A percentile compares a stretch with the other conserved stretches of the same genome.
Evolutionary conservation across 2,888 invertebrate genomes (phyloP).

Genomic region (Beris chalybata): DNA sequence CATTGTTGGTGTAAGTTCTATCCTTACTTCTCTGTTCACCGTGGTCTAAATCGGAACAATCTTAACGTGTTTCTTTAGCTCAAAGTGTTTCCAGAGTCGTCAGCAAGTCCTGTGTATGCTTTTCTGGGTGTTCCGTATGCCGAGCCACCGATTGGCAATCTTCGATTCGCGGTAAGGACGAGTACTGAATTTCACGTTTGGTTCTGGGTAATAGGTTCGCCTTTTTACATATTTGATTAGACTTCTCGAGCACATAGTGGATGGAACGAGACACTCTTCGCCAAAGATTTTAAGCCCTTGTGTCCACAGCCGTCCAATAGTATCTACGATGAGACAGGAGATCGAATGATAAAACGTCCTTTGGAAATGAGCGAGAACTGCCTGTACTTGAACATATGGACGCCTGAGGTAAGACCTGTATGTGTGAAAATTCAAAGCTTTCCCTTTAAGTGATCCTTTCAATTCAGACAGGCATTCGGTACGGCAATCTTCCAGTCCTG

Average conservation of each 20-base stretch:
- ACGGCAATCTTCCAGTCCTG: slow-evolving; percentile 65
- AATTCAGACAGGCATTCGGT: slow-evolving; percentile 50
- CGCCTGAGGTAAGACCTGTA: slow-evolving; percentile 65
- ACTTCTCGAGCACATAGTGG: slow-evolving; percentile 71
- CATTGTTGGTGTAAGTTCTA: slow-evolving; percentile 61
- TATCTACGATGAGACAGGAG: slow-evolving; percentile 51
- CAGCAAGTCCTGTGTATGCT: slow-evolving; percentile 65
- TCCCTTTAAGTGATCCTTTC: neutral
- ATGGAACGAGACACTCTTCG: slow-evolving; percentile 67
- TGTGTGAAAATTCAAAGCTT: neutral
- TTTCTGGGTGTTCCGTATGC: slow-evolving; percentile 83
- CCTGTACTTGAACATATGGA: slow-evolving; percentile 88
- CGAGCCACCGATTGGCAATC: slow-evolving; percentile 70
- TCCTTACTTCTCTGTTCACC: neutral
- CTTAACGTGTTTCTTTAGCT: slow-evolving; percentile 58
- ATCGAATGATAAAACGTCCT: slow-evolving; percentile 43
- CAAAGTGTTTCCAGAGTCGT: slow-evolving; percentile 66
- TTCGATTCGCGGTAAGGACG: slow-evolving; percentile 70
- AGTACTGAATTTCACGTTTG: slow-evolving; percentile 61
- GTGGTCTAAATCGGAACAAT: neutral
- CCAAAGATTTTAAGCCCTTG: slow-evolving; percentile 69
- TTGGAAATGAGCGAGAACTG: slow-evolving; percentile 70
- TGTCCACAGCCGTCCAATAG: slow-evolving; percentile 64
- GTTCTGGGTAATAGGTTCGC: slow-evolving; percentile 22
- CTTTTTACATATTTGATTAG: slow-evolving; percentile 50